phyloP scores from a whole-genome alignment of 92 coral and sea anemone genomes.

The Heliopora coerulea region DNA sequence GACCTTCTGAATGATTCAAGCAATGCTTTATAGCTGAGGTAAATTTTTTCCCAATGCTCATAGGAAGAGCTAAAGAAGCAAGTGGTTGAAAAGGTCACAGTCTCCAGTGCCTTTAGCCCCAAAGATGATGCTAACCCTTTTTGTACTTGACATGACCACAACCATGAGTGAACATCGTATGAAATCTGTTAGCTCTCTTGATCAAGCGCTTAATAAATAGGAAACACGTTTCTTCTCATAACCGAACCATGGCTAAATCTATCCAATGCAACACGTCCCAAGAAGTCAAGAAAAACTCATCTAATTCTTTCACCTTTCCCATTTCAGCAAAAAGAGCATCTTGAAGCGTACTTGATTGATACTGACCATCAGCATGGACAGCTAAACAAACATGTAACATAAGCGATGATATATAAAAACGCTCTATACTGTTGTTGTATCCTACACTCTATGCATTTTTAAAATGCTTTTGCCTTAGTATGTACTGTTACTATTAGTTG shows the following conservation, averaged over 20 bases:
- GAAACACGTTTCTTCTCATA: not conserved
- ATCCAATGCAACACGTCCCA: conserved; percentile 29
- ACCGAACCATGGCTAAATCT: conserved; percentile 29
- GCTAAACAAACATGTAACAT: not conserved
- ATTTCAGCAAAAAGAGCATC: conserved; percentile 5
- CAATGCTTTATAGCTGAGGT: conserved; percentile 25
- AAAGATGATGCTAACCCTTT: conserved; percentile 22
- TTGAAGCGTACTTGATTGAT: conserved; percentile 29
- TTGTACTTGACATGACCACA: conserved; percentile 19
- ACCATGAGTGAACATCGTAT: conserved; percentile 34
- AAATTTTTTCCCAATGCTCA: conserved; percentile 21
- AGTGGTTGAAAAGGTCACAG: conserved; percentile 22
- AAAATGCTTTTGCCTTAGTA: no score
- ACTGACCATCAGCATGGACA: conserved; percentile 27
- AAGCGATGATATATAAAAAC: not conserved
- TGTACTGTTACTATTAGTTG: no score
- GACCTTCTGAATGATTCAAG: not conserved
- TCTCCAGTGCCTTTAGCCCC: conserved; percentile 19
- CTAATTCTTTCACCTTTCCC: conserved; percentile 3
- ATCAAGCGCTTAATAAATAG: conserved; percentile 17
- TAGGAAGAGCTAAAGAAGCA: conserved; percentile 31
- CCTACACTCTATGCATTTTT: no score
- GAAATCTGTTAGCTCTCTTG: conserved; percentile 30
- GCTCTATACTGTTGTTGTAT: no score
- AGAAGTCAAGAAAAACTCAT: conserved; percentile 17